Evolutionary conservation across 2,888 invertebrate genomes (phyloP).

Genomic region (Mesorhabditis belari): DNA sequence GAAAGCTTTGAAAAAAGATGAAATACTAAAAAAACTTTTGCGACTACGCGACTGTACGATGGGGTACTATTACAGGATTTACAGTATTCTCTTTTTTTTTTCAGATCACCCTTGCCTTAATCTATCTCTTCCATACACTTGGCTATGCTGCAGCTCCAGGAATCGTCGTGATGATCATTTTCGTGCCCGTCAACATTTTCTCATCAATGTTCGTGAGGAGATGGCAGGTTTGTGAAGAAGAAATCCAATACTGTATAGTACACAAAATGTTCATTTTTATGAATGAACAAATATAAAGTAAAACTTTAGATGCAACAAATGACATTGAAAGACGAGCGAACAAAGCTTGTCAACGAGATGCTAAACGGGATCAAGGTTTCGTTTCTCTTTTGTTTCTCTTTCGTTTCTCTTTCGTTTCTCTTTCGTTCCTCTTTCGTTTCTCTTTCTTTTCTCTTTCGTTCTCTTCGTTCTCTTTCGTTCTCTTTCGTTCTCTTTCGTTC

Average conservation of each 20-base stretch:
- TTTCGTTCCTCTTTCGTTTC: no score
- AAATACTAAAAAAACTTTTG: no score
- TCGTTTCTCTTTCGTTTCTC: no score
- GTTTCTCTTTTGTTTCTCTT: no score
- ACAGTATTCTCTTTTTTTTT: slow-evolving; percentile 21
- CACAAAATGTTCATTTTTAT: not conserved
- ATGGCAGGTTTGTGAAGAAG: slow-evolving; percentile 30
- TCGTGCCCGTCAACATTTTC: slow-evolving; percentile 62
- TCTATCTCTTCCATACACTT: slow-evolving; percentile 57
- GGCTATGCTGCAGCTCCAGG: slow-evolving; percentile 81
- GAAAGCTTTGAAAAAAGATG: no score
- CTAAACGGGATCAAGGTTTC: slow-evolving; percentile 75
- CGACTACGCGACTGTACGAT: no score
- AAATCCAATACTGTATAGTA: not conserved
- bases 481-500: no score
- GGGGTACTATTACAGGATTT: no score
- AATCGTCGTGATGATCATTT: slow-evolving; percentile 83
- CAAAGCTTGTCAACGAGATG: slow-evolving; percentile 86
- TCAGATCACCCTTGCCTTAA: slow-evolving; percentile 43
- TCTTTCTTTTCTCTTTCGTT: no score
- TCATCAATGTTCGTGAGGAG: slow-evolving; percentile 31
- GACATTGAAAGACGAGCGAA: slow-evolving; percentile 80
- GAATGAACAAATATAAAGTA: not conserved
- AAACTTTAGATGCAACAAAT: slow-evolving; percentile 67
- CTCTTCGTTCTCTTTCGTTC: no score